phyloP scores from a whole-genome alignment of 2,797 vertebrate genomes.

The Propithecus deckenii region DNA sequence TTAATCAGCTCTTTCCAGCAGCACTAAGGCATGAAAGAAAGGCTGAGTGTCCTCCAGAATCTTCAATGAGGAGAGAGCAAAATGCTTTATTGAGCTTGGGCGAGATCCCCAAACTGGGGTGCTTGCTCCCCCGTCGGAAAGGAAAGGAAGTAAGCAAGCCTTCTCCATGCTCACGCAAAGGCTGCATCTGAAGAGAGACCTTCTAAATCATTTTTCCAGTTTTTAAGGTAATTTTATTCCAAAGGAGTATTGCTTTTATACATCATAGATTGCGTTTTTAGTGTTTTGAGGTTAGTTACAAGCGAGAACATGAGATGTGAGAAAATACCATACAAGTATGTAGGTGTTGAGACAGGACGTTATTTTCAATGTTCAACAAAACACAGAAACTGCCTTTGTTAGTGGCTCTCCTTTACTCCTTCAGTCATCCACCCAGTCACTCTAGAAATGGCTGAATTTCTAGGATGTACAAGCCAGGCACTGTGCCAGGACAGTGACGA shows the following conservation, averaged over 20 bases:
- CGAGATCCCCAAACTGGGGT: neutral
- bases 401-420: neutral
- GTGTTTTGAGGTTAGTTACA: neutral
- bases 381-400: neutral
- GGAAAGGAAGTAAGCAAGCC: neutral
- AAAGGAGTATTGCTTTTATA: neutral
- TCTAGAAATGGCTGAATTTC: neutral
- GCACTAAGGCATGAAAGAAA: neutral
- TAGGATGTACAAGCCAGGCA: neutral
- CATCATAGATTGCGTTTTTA: neutral
- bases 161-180: neutral
- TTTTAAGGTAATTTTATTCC: slow-evolving; percentile 5
- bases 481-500: neutral
- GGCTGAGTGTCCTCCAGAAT: neutral
- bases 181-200: neutral
- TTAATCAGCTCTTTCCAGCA: neutral
- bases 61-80: neutral
- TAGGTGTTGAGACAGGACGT: neutral
- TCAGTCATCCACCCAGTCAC: neutral
- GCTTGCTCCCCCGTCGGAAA: rapidly evolving
- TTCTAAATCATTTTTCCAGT: neutral
- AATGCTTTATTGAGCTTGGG: neutral
- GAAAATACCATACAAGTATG: neutral
- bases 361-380: neutral
- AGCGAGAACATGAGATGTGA: neutral